Evolutionary conservation across 1,140 invertebrate genomes (phyloP).

Genomic region (Harpegnathos saltator): DNA sequence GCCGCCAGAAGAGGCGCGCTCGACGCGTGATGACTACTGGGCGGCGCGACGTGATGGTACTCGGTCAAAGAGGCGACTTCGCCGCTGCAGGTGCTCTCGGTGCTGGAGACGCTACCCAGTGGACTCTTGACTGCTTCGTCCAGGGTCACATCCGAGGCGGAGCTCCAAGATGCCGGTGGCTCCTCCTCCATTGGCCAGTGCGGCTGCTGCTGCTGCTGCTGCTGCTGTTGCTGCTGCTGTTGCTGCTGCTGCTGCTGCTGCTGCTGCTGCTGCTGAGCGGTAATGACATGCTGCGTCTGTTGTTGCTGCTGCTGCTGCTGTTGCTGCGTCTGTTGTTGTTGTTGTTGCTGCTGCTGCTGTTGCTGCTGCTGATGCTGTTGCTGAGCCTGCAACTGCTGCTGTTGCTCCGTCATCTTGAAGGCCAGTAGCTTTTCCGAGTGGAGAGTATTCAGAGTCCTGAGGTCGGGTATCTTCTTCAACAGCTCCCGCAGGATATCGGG

Average conservation of each 20-base stretch:
- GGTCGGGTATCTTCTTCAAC: constrained; percentile 97
- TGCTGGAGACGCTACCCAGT: constrained; percentile 94
- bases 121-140: constrained; percentile 94
- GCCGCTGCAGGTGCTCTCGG: constrained; percentile 90
- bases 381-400: constrained; percentile 91
- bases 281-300: constrained; percentile 68
- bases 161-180: constrained; percentile 88
- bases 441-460: constrained; percentile 97
- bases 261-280: constrained; percentile 62
- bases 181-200: constrained; percentile 85
- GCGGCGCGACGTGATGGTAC: constrained; percentile 84
- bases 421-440: constrained; percentile 98
- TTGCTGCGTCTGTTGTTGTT: constrained; percentile 78
- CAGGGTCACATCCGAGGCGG: constrained; percentile 89
- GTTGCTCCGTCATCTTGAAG: constrained; percentile 95
- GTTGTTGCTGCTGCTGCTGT: constrained; percentile 78
- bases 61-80: constrained; percentile 89
- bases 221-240: too few species aligned
- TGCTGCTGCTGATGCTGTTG: constrained; percentile 79
- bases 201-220: constrained; percentile 82
- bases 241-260: constrained; percentile 77
- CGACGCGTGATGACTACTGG: constrained; percentile 85
- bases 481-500: constrained; percentile 93
- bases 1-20: constrained; percentile 91
- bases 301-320: constrained; percentile 70